Conservation (phyloP, 1,140 invertebrate genomes). For the Pachypeltis micranthus region DNA sequence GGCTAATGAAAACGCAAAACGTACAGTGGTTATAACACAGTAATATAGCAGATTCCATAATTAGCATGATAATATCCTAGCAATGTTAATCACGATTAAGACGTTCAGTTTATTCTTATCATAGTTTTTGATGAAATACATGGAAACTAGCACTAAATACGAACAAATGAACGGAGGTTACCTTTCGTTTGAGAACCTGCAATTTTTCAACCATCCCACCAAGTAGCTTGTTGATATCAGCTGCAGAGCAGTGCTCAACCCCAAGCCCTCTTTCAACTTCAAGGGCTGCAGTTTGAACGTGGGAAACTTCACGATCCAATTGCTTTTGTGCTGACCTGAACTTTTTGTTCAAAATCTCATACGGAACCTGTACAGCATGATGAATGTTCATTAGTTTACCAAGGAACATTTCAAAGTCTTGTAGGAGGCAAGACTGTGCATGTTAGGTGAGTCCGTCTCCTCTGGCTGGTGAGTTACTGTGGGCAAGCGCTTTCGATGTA, state of each 20-base stretch:
- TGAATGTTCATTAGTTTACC: neutral
- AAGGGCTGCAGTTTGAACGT: constrained; percentile 61
- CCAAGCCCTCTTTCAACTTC: constrained; percentile 70
- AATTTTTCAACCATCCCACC: constrained; percentile 82
- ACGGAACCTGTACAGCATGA: constrained; percentile 65
- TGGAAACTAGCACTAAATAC: too few relatives aligned
- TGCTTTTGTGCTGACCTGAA: constrained; percentile 90
- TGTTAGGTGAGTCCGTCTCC: too few relatives aligned
- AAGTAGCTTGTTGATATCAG: constrained; percentile 65
- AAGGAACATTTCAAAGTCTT: constrained; percentile 1
- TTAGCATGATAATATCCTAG: too few relatives aligned
- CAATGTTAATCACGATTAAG: too few relatives aligned
- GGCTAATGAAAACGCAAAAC: too few relatives aligned
- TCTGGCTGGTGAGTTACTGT: too few relatives aligned
- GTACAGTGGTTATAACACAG: too few relatives aligned
- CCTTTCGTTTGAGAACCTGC: constrained; percentile 81
- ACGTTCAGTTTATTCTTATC: too few relatives aligned
- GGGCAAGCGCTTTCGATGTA: too few relatives aligned
- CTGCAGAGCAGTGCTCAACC: constrained; percentile 40
- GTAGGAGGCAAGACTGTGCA: neutral
- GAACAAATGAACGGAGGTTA: too few relatives aligned
- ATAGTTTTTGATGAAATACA: too few relatives aligned
- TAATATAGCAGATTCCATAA: too few relatives aligned
- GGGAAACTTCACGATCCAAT: constrained; percentile 83
- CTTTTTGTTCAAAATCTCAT: constrained; percentile 95